Evolutionary conservation across 23 tunicate genomes (phyloP).

Genomic region (Phallusia fumigata): DNA sequence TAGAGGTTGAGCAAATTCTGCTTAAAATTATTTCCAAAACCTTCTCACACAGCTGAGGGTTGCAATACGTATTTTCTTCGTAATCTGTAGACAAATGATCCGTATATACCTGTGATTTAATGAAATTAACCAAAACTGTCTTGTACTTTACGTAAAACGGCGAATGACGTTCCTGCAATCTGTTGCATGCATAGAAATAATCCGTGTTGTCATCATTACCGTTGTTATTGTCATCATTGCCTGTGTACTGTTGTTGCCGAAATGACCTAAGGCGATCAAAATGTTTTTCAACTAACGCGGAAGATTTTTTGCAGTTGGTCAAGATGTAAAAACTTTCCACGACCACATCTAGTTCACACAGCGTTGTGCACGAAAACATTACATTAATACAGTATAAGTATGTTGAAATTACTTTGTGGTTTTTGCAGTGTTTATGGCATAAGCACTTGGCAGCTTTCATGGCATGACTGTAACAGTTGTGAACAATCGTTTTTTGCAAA

Average conservation of each 20-base stretch:
- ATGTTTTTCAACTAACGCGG: conserved; percentile 15
- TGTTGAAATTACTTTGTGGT: background rate
- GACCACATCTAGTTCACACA: background rate
- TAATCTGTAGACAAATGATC: background rate
- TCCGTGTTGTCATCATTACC: background rate
- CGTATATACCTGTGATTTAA: background rate
- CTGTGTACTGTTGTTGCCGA: background rate
- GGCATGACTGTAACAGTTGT: conserved; percentile 29
- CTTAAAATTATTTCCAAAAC: background rate
- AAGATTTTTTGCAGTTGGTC: conserved; percentile 8
- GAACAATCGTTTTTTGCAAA: conserved; percentile 20
- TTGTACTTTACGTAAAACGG: conserved; percentile 10
- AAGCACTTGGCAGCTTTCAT: background rate
- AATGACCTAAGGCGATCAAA: background rate
- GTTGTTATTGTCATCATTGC: background rate
- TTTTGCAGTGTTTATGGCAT: background rate
- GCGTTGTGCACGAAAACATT: conserved; percentile 12
- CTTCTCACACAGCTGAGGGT: background rate
- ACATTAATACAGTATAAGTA: conserved; percentile 24
- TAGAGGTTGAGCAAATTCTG: background rate
- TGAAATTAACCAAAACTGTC: background rate
- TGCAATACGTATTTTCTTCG: background rate
- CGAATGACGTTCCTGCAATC: conserved; percentile 5
- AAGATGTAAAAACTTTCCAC: background rate
- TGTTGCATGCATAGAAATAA: background rate